Conservation (phyloP, 2,888 invertebrate genomes). For the Hydraecia micacea region DNA sequence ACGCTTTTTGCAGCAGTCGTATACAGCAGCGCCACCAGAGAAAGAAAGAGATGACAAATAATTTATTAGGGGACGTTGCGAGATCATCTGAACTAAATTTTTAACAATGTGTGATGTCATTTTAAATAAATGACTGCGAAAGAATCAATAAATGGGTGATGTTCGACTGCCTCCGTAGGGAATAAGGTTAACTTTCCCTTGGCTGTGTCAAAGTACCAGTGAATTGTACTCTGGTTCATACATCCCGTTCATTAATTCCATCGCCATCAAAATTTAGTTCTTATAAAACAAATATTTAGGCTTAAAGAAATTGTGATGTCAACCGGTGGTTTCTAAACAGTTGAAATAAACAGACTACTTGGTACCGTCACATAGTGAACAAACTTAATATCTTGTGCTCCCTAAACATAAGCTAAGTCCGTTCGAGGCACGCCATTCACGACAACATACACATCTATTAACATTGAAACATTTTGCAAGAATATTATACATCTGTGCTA, state of each 20-base stretch:
- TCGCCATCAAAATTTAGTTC: constrained; percentile 26
- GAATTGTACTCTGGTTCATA: not conserved
- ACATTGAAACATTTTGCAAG: constrained; percentile 62
- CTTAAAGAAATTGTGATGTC: constrained; percentile 27
- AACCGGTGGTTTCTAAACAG: constrained; percentile 27
- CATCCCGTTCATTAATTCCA: constrained; percentile 6
- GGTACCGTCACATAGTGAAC: constrained; percentile 54
- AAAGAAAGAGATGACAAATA: constrained; percentile 43
- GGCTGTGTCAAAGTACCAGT: not conserved
- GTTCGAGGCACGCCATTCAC: constrained; percentile 57
- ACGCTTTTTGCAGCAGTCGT: constrained; percentile 63
- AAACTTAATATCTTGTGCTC: constrained; percentile 68
- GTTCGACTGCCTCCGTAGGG: not conserved
- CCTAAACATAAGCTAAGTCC: constrained; percentile 59
- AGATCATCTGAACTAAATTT: constrained; percentile 64
- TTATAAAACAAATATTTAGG: constrained; percentile 41
- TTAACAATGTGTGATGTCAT: constrained; percentile 17
- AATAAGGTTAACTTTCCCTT: not conserved
- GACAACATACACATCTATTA: constrained; percentile 65
- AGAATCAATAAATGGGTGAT: constrained; percentile 28
- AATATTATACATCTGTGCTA: constrained; percentile 59
- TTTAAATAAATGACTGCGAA: constrained; percentile 6
- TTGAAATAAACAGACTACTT: constrained; percentile 49
- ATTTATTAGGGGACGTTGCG: constrained; percentile 45
- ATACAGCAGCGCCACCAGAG: constrained; percentile 63